Base-by-base conservation (phyloP, 2,888 invertebrate genomes). In the Pediacus dermestoides region DNA sequence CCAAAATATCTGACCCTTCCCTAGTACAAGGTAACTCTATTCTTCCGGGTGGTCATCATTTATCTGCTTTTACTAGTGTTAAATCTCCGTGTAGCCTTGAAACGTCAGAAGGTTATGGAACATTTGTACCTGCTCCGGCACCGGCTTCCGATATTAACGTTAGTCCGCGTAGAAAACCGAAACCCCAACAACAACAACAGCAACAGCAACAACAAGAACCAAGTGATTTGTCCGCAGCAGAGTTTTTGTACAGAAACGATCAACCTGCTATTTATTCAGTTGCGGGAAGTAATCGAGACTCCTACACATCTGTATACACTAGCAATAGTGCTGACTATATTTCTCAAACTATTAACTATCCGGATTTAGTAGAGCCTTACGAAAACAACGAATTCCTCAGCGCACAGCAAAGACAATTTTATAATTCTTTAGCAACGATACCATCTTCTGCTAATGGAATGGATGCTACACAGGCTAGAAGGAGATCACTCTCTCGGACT, bases 261-360 rank as follows among this genome's bases (percentile, higher is more conserved):
- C 75, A 82, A 60, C 76, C 81, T 10, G 83, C 83, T 21, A 85
- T 85, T 61, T 85, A 85, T 62, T 85, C 85, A 1, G 81, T 85
- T 10, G 85, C 85, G 30, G 85, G 84, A 30, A 76, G 74, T 49
- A 82, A 84, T 69, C 75, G 81, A 38, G 79, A 82, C 51, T 75
- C 77, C 36, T 84, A 82, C 57, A 83, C 84, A n/a, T 82, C 81
- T 31, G 82, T 85, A 4, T 84, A 84, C 64, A 83, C 84, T 10
- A 80, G 80, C 42, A 79, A 81, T 32, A 75, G 78, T 52, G 76
- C 80, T 30, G 75, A 77, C 50, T 76, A 77, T 51, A 69, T 70
- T 2, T 73, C 76, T 45, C 78, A 81, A 65, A 76, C 78, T 39
- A 74, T 75, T 46, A 76, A 74, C 67, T 82, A 82, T 70, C 81